Percentiles rank a stretch among this genome's conserved stretches.
Conservation (phyloP, 2,797 vertebrate genomes). For the Epinephelus coioides region DNA sequence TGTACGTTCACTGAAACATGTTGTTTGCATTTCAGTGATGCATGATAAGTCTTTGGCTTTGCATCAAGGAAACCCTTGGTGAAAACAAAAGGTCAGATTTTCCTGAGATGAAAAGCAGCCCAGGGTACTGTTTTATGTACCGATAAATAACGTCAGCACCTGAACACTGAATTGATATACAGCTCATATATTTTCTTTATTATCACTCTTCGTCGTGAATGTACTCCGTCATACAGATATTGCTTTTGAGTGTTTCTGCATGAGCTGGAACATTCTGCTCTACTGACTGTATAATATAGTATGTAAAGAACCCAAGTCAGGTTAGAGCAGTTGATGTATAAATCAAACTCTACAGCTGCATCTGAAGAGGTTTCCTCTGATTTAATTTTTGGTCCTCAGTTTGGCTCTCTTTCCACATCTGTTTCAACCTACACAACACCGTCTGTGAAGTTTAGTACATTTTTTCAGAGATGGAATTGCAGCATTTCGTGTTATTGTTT, state of each 20-base stretch:
- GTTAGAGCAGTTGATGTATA: neutral
- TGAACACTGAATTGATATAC: neutral
- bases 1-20: neutral
- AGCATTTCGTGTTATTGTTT: neutral
- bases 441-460: too few relatives aligned
- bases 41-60: slow-evolving; percentile 25
- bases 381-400: neutral
- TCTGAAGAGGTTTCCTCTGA: neutral
- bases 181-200: neutral
- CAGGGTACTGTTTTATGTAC: neutral
- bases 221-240: neutral
- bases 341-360: neutral
- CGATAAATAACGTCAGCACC: slow-evolving; percentile 9
- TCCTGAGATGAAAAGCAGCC: slow-evolving; percentile 24
- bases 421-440: too few relatives aligned
- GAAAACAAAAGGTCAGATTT: slow-evolving; percentile 31
- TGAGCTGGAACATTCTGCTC: neutral
- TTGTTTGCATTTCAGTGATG: slow-evolving; percentile 24
- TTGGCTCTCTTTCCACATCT: too few relatives aligned
- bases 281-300: neutral
- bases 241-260: neutral
- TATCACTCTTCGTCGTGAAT: neutral
- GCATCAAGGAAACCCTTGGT: slow-evolving; percentile 13
- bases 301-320: neutral
- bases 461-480: neutral